Evolutionary conservation across 2,888 invertebrate genomes (phyloP).

Genomic region (Brenthis ino): DNA sequence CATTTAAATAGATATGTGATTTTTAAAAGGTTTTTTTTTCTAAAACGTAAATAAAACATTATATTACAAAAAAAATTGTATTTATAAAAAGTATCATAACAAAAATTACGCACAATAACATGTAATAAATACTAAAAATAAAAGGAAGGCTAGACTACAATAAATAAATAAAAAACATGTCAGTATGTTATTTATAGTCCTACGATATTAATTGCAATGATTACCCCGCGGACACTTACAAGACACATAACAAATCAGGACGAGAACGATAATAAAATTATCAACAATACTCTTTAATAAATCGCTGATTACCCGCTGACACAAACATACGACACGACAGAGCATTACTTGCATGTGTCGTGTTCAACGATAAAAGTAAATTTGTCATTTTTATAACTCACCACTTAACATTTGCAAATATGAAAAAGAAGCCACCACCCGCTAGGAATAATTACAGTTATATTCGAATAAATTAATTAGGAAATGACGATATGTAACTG

Average conservation of each 20-base stretch:
- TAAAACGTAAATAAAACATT: too few species aligned
- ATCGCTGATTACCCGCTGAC: constrained; percentile 76
- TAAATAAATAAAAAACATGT: constrained; percentile 1
- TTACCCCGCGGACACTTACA: constrained; percentile 22
- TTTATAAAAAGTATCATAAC: too few species aligned
- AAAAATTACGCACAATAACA: too few species aligned
- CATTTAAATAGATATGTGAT: too few species aligned
- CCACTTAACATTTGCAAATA: constrained; percentile 64
- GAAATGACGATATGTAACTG: constrained; percentile 30
- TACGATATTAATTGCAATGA: constrained; percentile 24
- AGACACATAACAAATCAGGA: constrained; percentile 47
- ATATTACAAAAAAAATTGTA: too few species aligned
- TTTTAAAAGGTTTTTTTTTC: too few species aligned
- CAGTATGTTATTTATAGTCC: constrained; percentile 7
- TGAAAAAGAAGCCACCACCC: constrained; percentile 57
- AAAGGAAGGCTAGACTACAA: background rate
- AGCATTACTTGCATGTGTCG: constrained; percentile 69
- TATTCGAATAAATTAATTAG: constrained; percentile 44
- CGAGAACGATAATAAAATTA: constrained; percentile 69
- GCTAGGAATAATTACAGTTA: constrained; percentile 50
- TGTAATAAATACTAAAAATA: background rate
- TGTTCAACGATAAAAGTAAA: constrained; percentile 68
- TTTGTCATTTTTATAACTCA: constrained; percentile 72
- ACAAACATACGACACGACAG: constrained; percentile 67
- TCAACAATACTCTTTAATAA: constrained; percentile 71